Evolutionary conservation across 2,113 vertebrate genomes (phyloP).

Genomic region (Corapipo altera): DNA sequence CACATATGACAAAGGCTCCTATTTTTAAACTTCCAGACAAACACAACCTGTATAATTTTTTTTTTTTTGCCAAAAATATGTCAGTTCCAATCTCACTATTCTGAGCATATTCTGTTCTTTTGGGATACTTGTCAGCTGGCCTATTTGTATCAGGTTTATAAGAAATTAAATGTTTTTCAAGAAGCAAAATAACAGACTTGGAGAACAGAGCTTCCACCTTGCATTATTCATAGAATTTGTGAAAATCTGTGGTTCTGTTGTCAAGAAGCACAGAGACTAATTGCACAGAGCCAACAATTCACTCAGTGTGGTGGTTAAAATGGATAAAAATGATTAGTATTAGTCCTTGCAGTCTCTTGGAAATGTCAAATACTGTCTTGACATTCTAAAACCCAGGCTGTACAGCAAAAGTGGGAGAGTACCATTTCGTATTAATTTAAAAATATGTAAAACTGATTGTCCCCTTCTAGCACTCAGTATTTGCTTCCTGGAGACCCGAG

Average conservation of each 20-base stretch:
- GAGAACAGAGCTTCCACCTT: constrained; percentile 51
- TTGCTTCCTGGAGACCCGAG: background rate
- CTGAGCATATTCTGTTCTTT: constrained; percentile 25
- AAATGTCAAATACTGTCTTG: constrained; percentile 60
- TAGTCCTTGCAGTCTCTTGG: constrained; percentile 36
- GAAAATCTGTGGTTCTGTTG: constrained; percentile 4
- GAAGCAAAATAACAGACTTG: constrained; percentile 21
- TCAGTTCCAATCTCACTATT: constrained; percentile 33
- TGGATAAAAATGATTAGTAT: constrained; percentile 51
- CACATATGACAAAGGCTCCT: constrained; percentile 49
- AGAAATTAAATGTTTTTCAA: constrained; percentile 46
- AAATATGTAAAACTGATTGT: constrained; percentile 22
- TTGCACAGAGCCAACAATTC: constrained; percentile 45
- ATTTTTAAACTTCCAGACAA: constrained; percentile 65
- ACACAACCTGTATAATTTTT: background rate
- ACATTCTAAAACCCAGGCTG: constrained; percentile 42
- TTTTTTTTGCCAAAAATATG: constrained; percentile 1
- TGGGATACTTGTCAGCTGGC: constrained; percentile 46
- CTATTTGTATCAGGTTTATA: constrained; percentile 34
- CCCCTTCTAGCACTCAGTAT: background rate
- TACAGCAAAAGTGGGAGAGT: background rate
- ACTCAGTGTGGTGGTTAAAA: constrained; percentile 17
- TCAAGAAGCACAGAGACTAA: constrained; percentile 35
- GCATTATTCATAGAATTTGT: constrained; percentile 26
- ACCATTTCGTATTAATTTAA: background rate